Conservation (phyloP, 2,888 invertebrate species). For the Pammene aurita region DNA sequence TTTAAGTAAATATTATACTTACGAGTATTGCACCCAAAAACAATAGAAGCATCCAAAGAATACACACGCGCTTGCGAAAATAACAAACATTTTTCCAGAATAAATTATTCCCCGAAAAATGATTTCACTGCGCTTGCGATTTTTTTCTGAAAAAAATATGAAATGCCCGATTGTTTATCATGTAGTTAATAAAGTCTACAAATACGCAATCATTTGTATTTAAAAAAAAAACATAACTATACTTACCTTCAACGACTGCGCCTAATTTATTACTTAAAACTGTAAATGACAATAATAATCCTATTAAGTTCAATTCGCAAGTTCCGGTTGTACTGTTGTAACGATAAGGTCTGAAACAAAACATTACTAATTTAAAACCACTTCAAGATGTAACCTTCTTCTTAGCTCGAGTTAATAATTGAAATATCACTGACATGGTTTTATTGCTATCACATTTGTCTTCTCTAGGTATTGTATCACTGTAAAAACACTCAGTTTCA, state of each 20-base stretch:
- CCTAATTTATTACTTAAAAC: constrained; percentile 20
- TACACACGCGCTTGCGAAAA: constrained; percentile 23
- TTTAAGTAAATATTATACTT: constrained; percentile 4
- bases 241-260: constrained; percentile 11
- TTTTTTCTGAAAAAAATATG: constrained; percentile 24
- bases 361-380: background rate
- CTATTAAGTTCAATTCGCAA: constrained; percentile 59
- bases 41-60: constrained; percentile 27
- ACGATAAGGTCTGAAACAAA: constrained; percentile 57
- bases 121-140: constrained; percentile 24
- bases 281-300: constrained; percentile 51
- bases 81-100: constrained; percentile 27
- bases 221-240: background rate
- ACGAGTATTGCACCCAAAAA: constrained; percentile 34
- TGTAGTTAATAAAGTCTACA: background rate
- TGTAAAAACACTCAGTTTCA: constrained; percentile 51
- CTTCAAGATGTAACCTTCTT: background rate
- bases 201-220: background rate
- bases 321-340: constrained; percentile 59
- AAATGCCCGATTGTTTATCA: background rate
- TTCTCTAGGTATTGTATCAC: constrained; percentile 46
- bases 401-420: background rate
- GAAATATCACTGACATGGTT: constrained; percentile 46
- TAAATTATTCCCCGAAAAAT: constrained; percentile 28
- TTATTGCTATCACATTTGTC: constrained; percentile 61